phyloP scores from a whole-genome alignment of 2,113 vertebrate species.

The Colistium nudipinnis region DNA sequence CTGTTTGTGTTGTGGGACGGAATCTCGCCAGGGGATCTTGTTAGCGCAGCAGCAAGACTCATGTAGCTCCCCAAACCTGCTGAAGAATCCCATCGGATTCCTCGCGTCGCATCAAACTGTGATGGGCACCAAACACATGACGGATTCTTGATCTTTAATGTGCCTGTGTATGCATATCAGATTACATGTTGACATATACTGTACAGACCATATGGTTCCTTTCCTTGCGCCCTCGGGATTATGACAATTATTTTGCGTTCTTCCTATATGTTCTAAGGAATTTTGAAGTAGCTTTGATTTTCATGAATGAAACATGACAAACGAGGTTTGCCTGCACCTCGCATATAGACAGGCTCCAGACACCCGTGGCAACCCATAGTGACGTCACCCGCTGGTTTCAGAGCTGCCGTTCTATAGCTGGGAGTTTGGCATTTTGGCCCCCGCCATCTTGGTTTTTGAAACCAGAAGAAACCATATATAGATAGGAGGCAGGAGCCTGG shows the following conservation, averaged over 20 bases:
- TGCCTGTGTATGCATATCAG: neutral
- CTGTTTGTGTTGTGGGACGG: neutral
- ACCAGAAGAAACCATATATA: too few relatives aligned
- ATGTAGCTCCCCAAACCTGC: neutral
- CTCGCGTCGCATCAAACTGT: constrained; percentile 21
- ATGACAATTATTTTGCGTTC: neutral
- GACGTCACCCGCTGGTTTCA: too few relatives aligned
- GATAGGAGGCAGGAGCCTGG: too few relatives aligned
- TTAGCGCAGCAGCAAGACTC: constrained; percentile 26
- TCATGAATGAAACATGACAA: constrained; percentile 11
- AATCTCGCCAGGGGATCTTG: constrained; percentile 34
- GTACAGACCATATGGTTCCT: neutral
- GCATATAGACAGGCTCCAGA: neutral
- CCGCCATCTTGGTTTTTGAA: too few relatives aligned
- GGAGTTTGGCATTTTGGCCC: too few relatives aligned
- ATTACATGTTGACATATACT: neutral
- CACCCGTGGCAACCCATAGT: too few relatives aligned
- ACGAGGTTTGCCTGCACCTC: neutral
- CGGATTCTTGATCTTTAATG: neutral
- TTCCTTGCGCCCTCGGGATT: neutral
- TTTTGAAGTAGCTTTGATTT: neutral
- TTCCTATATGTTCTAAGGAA: neutral
- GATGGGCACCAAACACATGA: constrained; percentile 4
- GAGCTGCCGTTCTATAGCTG: too few relatives aligned
- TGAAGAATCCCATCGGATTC: constrained; percentile 9